phyloP scores from a whole-genome alignment of 1,140 invertebrate species.

The Drosophila guanche region DNA sequence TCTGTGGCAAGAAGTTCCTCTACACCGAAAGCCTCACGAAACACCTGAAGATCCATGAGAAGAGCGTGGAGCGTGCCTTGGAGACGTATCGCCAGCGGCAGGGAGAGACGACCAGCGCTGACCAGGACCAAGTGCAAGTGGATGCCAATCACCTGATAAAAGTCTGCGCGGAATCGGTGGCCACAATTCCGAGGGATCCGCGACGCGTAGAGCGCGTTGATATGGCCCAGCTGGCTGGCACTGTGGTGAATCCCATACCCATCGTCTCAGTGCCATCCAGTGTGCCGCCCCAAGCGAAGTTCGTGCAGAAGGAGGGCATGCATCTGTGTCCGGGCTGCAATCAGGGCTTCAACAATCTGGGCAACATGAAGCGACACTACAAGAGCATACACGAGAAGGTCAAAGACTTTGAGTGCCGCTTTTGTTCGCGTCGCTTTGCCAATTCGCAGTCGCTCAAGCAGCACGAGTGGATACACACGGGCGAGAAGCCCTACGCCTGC shows the following conservation, averaged over 20 bases:
- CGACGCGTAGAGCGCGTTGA: constrained; percentile 75
- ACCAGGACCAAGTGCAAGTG: constrained; percentile 7
- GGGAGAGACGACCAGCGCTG: constrained; percentile 19
- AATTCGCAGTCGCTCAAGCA: constrained; percentile 81
- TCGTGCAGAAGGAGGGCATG: constrained; percentile 71
- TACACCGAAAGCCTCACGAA: constrained; percentile 74
- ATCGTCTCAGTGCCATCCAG: constrained; percentile 47
- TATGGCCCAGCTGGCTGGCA: constrained; percentile 69
- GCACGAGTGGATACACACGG: constrained; percentile 84
- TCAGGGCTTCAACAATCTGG: constrained; percentile 75
- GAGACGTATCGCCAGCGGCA: constrained; percentile 75
- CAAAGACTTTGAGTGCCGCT: constrained; percentile 80
- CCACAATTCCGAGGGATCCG: constrained; percentile 70
- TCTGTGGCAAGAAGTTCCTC: constrained; percentile 69
- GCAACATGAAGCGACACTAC: constrained; percentile 79
- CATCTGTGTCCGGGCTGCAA: constrained; percentile 74
- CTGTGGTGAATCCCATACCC: constrained; percentile 74
- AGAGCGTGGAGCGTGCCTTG: constrained; percentile 69
- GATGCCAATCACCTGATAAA: constrained; percentile 67
- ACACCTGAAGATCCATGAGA: constrained; percentile 78
- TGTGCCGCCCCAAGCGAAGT: constrained; percentile 37
- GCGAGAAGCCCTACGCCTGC: constrained; percentile 82
- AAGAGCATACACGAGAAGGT: constrained; percentile 80
- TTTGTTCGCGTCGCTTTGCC: constrained; percentile 72
- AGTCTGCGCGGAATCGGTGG: constrained; percentile 76